Evolutionary conservation across 1,140 invertebrate genomes (phyloP), one percentile per base, ranked within the genome.

Genomic region (Araneus ventricosus): DNA sequence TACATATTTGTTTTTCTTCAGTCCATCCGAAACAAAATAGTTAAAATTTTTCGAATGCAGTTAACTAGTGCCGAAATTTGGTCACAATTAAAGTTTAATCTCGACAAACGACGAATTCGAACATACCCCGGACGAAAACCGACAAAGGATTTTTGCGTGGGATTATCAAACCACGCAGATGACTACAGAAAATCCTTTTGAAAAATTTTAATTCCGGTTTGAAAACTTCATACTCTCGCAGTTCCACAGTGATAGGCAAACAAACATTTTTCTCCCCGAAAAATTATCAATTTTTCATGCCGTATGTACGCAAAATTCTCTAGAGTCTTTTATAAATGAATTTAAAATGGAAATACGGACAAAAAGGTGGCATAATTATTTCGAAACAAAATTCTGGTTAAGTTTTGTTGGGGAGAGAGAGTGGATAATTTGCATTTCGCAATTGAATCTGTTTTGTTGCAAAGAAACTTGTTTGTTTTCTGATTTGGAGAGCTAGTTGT

Each of bases 61-160:
- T 75, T 75, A 20, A 75, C 30, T 75, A 14, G 30, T 4, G 0
- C 34, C 34, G 70, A 75, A 75, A 75, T 75, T 75, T 30, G 30
- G 70, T 75, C 20, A 30, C 70, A 75, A 75, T 75, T 75, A 75
- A 75, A 75, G 70, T 75, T 75, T 75, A 75, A 75, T 75, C 70
- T 75, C 34, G 30, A 30, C 34, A 75, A 75, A 75, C 70, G 70
- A 22, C 70, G 70, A 30, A 75, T 75, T 75, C 30, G 70, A 20
- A 37, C 70, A 37, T 24, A 52, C 70, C 70, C 22, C 30, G 34
- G 70, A 30, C 70, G 30, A 20, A 75, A 70, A 75, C 30, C 70
- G 17, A 4, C 17, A 75, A 75, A 75, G 30, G 70, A 75, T 75
- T 75, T 75, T 30, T 75, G 20, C 34, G 45, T 1, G 34, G 70